Base-by-base conservation (phyloP, 2,797 vertebrate genomes). In the Enteromius trimaculatus region DNA sequence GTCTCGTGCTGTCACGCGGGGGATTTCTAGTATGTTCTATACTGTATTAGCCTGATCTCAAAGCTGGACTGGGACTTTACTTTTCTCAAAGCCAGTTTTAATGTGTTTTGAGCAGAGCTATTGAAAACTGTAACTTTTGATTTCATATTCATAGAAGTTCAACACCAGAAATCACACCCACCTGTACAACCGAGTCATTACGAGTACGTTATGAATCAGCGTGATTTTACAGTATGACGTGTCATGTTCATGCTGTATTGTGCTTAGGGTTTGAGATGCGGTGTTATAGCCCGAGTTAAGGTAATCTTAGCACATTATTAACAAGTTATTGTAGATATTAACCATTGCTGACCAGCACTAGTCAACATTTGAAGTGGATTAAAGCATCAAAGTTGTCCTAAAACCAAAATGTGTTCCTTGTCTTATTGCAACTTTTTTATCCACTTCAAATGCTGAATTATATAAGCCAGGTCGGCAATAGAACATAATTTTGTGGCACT, bases 121-220 rank as follows among this genome's bases (percentile, higher is more conserved):
- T 7, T n/a, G 29, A 42, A 26, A 13, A 64, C 19, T 72, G 53
- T 64, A 81, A 74, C 69, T 51, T 60, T 81, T 37, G 29, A 21
- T 51, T 64, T 23, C 8, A 11, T 64, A 3, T 39, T 17, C 74
- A 29, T 8, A 44, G 17, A 39, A 49, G 42, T 81, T 72, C 2
- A 72, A 6, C 10, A 26, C 5, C 26, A 39, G 3, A 81, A 23
- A 21, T 71, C 79, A 51, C 69, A 49, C 16, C 69, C 29, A 65
- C 19, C 60, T n/a, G 53, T 17, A 64, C 29, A n/a, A 13, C 69
- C 37, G 26, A 71, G 37, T 51, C 21, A 21, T 81, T 34, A 29
- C 26, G 13, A 47, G 31, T 17, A 80, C 23, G 1, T 11, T 10
- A 23, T 17, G 37, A 26, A 58, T 26, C 37, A n/a, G 17, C 6